phyloP scores from a whole-genome alignment of 1,140 invertebrate genomes.

The Trichonephila clavipes region DNA sequence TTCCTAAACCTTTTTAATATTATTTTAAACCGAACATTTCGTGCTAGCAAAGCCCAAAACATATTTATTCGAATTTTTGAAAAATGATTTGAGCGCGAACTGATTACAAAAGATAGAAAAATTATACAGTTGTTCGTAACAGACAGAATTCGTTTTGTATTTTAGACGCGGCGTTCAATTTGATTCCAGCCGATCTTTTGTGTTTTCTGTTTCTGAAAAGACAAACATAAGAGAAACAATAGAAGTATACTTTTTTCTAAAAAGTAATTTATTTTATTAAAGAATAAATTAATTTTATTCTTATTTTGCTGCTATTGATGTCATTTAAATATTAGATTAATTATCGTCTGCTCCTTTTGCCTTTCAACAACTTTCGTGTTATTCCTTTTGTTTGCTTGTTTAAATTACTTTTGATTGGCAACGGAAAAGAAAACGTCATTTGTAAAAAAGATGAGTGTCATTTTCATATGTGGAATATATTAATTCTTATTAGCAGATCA shows the following conservation, averaged over 20 bases:
- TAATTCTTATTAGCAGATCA: background rate
- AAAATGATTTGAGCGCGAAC: background rate
- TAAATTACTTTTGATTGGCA: background rate
- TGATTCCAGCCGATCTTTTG: background rate
- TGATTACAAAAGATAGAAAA: conserved; percentile 14
- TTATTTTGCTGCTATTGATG: background rate
- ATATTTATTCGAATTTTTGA: background rate
- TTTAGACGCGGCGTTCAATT: conserved; percentile 10
- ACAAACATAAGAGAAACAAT: background rate
- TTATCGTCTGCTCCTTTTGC: background rate
- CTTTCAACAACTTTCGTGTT: background rate
- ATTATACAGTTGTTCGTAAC: background rate
- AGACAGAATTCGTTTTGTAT: background rate
- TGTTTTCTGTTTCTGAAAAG: background rate
- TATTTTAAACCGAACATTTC: background rate
- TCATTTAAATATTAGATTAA: background rate
- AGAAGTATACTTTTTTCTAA: background rate
- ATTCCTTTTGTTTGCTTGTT: background rate
- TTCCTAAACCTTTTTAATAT: background rate
- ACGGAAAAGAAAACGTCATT: background rate
- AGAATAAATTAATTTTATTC: background rate
- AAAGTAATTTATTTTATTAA: too few relatives aligned
- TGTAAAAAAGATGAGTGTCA: background rate
- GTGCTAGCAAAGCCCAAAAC: background rate
- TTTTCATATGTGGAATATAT: background rate